Evolutionary conservation across 2,113 vertebrate genomes (phyloP), one percentile per base, ranked within the genome.

Genomic region (Datnioides undecimradiatus): DNA sequence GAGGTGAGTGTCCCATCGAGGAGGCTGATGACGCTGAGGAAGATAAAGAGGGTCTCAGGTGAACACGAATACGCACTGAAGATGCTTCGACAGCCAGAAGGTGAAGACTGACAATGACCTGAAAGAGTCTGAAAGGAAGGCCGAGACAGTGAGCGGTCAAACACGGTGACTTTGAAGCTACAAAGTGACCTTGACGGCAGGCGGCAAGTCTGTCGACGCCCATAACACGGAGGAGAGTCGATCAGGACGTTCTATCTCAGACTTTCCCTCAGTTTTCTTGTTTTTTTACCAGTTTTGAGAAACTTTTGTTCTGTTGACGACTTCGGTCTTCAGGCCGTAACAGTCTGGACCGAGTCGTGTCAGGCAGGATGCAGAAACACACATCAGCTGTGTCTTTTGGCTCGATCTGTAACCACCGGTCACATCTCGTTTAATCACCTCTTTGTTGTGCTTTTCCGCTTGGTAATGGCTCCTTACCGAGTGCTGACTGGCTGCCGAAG

Each of bases 1-100:
- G 31, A 79, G 88, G 90, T 91, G 75, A 89, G 85, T 84, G 6
- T 7, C 49, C 29, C 55, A 6, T 2, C 3, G 2, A 68, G 11
- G 11, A 34, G 16, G 1, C 1, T 3, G 8, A 59, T 0, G 36
- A 2, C 19, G 23, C 12, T 17, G 11, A 40, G 34, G 40, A 64
- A 36, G 29, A 12, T 17, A 12, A 31, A 25, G 9, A 14, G n/a
- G 1, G 21, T 4, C 31, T n/a, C n/a, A n/a, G n/a, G 21, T 46
- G 21, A 45, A 23, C 6, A 33, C 0, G 40, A 27, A n/a, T n/a
- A n/a, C n/a, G n/a, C 7, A 2, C 2, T 19, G 3, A 52, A 46
- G 46, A 27, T 0, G 17, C 33, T 6, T 0, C 1, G 21, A 19
- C 17, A 29, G 45, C 5, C 19, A 25, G 51, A n/a, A 65, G 6